Evolutionary conservation across 2,113 vertebrate genomes (phyloP), one percentile per base, ranked within the genome.

Genomic region (Perognathus longimembris): DNA sequence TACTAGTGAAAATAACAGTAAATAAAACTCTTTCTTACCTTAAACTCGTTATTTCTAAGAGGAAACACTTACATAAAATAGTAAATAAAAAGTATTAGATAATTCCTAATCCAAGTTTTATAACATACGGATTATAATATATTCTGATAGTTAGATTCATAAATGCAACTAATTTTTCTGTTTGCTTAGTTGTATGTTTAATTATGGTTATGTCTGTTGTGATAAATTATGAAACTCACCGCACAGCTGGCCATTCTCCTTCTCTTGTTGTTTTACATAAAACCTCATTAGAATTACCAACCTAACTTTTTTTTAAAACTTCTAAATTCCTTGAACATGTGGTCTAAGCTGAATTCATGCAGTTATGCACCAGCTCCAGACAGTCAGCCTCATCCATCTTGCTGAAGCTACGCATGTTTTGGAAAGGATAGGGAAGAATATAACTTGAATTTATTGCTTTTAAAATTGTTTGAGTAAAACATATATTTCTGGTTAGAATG

Each of bases 321-420:
- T n/a, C n/a, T 54, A 95, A 89, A 81, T 84, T 89, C 24, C 91
- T 88, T 93, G 40, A 92, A 84, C 76, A 94, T 95, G 80, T 84
- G 78, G 85, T 83, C 2, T 8, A 82, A 81, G 88, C 81, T 54
- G 77, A 89, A 80, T 87, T 91, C 50, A 76, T 40, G 30, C 40
- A 85, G 63, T 80, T 94, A 64, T 84, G 36, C 45, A 24, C 80
- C 79, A 95, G 40, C 32, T 73, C 30, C 66, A 86, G 54, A 82
- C 64, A 92, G 71, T 24, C 3, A 66, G 40, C 36, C 42, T 93
- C 83, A 15, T 78, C 88, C 78, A 93, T 95, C 89, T 93, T 92
- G 32, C 20, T n/a, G 5, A 30, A 28, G 91, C 88, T 70, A 88
- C 24, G 89, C 80, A 36, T 21, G 73, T 75, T 85, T 91, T 90